Evolutionary conservation across 2,888 invertebrate species (phyloP), one percentile per base, ranked within the genome.

Genomic region (Agriopis aurantiaria): DNA sequence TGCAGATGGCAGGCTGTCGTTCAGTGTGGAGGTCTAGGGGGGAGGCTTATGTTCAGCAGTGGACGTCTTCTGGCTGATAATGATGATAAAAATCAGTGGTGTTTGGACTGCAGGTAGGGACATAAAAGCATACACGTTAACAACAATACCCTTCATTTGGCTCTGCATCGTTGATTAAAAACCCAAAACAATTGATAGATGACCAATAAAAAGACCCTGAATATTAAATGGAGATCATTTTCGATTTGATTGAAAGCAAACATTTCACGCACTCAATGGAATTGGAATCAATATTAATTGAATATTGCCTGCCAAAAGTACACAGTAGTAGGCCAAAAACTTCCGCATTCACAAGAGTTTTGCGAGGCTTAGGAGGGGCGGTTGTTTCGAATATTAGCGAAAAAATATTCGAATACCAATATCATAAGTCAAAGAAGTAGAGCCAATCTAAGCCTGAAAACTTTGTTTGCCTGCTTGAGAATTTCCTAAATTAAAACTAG

Each of bases 191-290:
- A 11, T 14, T 17, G 11, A 8, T 60, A 52, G n/a, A 17, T 51
- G 17, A 45, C 51, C 45, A 53, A 62, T 9, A 62, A 45, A 11
- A 2, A 8, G n/a, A 43, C 11, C 8, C 7, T 7, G 14, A 68
- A 62, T 41, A 68, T 55, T 59, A 64, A 17, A 23, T 64, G 10
- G 41, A 68, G 64, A 59, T 59, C 53, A 55, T 48, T 68, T 17
- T 64, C 60, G 53, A 55, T 59, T 71, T 69, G 71, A 73, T 73
- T 72, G 65, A 75, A 73, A 59, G 62, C 73, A 75, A 75, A 75
- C 69, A 74, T 70, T 72, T 52, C 33, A 53, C 33, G 46, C 12
- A 10, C 58, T 43, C 61, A 66, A 64, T 67, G 60, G 48, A 64
- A 59, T 57, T 59, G 51, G 45, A 48, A 33, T 60, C 63, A 63